Percentiles rank a stretch among this genome's conserved stretches.
Evolutionary conservation across 2,888 invertebrate species (phyloP).

Genomic region (Leucophenga montana): DNA sequence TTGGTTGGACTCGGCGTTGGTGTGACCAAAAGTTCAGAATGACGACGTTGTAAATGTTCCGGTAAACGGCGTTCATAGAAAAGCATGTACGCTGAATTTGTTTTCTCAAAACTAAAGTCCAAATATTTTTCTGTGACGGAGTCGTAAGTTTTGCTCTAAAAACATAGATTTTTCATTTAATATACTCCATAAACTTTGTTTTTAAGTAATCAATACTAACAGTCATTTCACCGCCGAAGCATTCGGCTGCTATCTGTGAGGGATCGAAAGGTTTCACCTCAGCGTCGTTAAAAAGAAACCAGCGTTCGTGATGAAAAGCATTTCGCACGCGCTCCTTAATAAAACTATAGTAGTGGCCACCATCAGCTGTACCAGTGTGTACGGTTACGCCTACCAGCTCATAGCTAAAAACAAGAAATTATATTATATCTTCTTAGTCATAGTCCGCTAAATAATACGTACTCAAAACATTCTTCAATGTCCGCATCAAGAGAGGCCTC

Average conservation of each 20-base stretch:
- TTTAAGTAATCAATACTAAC: constrained; percentile 73
- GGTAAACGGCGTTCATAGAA: constrained; percentile 89
- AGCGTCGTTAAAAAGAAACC: constrained; percentile 94
- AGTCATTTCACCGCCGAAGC: constrained; percentile 98
- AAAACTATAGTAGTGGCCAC: constrained; percentile 97
- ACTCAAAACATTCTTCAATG: constrained; percentile 84
- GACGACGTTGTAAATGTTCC: constrained; percentile 70
- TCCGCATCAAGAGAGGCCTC: constrained; percentile 72
- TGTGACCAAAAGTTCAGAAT: constrained; percentile 67
- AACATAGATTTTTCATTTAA: constrained; percentile 28
- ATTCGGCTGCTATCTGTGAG: constrained; percentile 93
- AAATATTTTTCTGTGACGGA: constrained; percentile 97
- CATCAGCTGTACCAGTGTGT: constrained; percentile 98
- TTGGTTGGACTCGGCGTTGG: constrained; percentile 58
- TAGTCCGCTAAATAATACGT: constrained; percentile 66
- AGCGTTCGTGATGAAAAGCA: constrained; percentile 83
- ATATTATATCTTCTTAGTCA: not conserved
- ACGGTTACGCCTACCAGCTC: constrained; percentile 95
- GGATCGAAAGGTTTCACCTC: constrained; percentile 97
- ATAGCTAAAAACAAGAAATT: constrained; percentile 74
- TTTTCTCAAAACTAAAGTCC: constrained; percentile 98
- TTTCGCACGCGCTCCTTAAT: constrained; percentile 87
- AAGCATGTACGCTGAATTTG: constrained; percentile 97
- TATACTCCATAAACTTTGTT: too few relatives aligned
- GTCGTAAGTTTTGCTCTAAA: constrained; percentile 94